These are phyloP conservation scores for Melieria omissa DNA, from an alignment of 2,888 invertebrate genomes.

Conservation along the genomic window DNA sequence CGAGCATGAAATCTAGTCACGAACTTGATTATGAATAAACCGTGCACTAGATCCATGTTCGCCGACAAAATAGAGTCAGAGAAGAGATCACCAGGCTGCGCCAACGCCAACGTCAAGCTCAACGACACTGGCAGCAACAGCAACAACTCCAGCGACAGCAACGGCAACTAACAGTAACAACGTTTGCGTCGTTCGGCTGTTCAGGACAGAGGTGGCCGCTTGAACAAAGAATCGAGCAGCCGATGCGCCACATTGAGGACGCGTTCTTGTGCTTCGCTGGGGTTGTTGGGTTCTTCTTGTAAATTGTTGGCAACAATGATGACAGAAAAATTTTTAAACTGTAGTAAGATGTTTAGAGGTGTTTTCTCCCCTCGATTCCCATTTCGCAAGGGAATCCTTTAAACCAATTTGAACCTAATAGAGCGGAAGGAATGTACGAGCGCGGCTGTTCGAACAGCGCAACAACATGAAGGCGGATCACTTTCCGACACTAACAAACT, in stretches of 20 bases:
- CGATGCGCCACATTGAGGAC: slow-evolving; percentile 3
- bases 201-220: too few species aligned
- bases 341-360: slow-evolving; percentile 20
- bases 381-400: neutral
- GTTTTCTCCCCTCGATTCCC: neutral
- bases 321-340: slow-evolving; percentile 31
- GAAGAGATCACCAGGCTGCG: slow-evolving; percentile 49
- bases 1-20: slow-evolving; percentile 69
- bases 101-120: slow-evolving; percentile 1
- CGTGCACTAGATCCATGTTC: slow-evolving; percentile 69
- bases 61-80: slow-evolving; percentile 68
- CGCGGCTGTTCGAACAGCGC: neutral
- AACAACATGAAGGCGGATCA: slow-evolving; percentile 26
- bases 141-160: slow-evolving; percentile 23
- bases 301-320: slow-evolving; percentile 42
- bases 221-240: neutral
- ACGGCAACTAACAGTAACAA: slow-evolving; percentile 9
- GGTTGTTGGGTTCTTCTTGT: slow-evolving; percentile 28
- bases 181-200: neutral
- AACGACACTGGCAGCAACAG: slow-evolving; percentile 10
- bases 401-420: slow-evolving; percentile 27
- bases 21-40: slow-evolving; percentile 68
- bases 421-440: slow-evolving; percentile 18
- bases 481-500: slow-evolving; percentile 25
- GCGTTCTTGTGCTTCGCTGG: slow-evolving; percentile 12